Base-by-base conservation (phyloP, 2,797 vertebrate species). In the Morus bassanus region DNA sequence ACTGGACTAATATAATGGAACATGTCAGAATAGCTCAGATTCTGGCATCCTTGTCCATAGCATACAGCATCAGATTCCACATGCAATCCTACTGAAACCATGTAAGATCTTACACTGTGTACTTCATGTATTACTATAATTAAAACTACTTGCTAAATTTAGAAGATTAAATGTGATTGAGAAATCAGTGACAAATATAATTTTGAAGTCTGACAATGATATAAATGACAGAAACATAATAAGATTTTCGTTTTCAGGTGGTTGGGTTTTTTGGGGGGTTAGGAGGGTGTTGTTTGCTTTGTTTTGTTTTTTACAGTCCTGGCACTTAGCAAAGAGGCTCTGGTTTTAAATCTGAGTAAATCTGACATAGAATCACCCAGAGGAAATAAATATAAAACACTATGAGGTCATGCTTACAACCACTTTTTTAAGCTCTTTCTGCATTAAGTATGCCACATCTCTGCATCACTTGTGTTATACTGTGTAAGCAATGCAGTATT, bases 361-460 rank as follows among this genome's bases (percentile, higher is more conserved):
- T 74, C 54, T 95, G 83, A 85, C 83, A 88, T 0, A 48, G 50
- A 93, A 78, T 72, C 74, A 77, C 60, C 60, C 11, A 22, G 37
- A 93, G 53, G 33, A 95, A 94, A 89, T n/a, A 85, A 95, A 87
- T 50, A 89, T 30, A 81, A 93, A 95, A 10, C 35, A 88, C 35
- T 75, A n/a, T 8, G 65, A 83, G 41, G 59, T 79, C 48, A 67
- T 63, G n/a, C 77, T 86, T 91, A 67, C 51, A 74, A 63, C 18
- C 25, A 60, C 45, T 45, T 74, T 87, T 95, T 45, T 33, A 65
- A 73, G n/a, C 27, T 79, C 19, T 53, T 90, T 84, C 60, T 79
- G 28, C 24, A 89, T 91, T 67, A 90, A 89, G 33, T 59, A 53
- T 85, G 74, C 28, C 53, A 81, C 70, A 76, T 88, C n/a, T 81